Evolutionary conservation across 2,797 vertebrate genomes (phyloP).

Genomic region (Esox masquinongy): DNA sequence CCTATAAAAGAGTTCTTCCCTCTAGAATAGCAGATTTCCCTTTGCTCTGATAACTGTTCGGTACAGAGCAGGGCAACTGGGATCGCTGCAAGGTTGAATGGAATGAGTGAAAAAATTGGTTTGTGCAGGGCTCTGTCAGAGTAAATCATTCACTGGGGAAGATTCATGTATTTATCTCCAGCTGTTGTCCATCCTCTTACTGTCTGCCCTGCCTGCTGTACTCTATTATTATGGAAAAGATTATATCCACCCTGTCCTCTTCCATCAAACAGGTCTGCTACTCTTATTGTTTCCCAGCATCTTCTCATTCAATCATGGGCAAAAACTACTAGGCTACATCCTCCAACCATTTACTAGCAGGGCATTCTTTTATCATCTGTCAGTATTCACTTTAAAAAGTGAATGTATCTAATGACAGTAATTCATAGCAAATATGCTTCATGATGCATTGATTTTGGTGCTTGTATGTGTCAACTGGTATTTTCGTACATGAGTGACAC

Average conservation of each 20-base stretch:
- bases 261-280: slow-evolving; percentile 21
- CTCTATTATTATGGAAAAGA: slow-evolving; percentile 36
- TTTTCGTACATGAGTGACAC: neutral
- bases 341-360: neutral
- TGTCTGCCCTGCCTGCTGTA: neutral
- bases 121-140: slow-evolving; percentile 36
- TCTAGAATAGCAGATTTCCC: slow-evolving; percentile 23
- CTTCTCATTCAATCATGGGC: slow-evolving; percentile 13
- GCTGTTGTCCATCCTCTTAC: slow-evolving; percentile 34
- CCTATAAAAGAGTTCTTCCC: neutral
- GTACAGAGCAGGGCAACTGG: slow-evolving; percentile 20
- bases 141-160: slow-evolving; percentile 31
- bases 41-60: slow-evolving; percentile 18
- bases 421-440: neutral
- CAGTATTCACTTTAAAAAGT: slow-evolving; percentile 15
- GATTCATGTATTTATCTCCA: slow-evolving; percentile 30
- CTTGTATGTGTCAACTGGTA: neutral
- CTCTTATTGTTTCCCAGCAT: neutral
- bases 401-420: neutral
- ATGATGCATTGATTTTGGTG: neutral
- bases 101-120: slow-evolving; percentile 22
- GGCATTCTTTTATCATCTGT: slow-evolving; percentile 8
- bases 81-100: slow-evolving; percentile 14
- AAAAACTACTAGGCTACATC: neutral
- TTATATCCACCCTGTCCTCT: slow-evolving; percentile 28